A percentile compares a stretch with the other conserved stretches of the same genome.
These are phyloP conservation scores for Bombus cullumanus DNA, from an alignment of 1,140 invertebrate species.

Conservation along the genomic window DNA sequence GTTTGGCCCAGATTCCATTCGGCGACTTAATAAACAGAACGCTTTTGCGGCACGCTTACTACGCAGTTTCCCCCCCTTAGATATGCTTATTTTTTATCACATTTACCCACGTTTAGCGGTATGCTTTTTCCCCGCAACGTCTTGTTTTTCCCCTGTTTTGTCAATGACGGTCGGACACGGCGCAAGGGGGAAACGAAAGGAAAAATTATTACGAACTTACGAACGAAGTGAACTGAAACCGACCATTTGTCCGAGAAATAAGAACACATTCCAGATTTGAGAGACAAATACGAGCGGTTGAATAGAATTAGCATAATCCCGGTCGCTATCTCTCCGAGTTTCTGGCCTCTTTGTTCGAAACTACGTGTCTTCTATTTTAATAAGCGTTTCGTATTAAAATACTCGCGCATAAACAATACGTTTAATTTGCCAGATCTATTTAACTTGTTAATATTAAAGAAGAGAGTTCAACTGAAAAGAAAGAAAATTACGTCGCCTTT, in stretches of 20 bases:
- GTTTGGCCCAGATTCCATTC: slow-evolving; percentile 61
- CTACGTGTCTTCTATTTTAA: slow-evolving; percentile 36
- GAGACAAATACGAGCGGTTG: slow-evolving; percentile 38
- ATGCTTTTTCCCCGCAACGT: neutral
- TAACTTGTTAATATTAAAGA: neutral
- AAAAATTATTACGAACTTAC: neutral
- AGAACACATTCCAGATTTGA: neutral
- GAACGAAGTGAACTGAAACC: neutral
- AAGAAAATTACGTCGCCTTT: too few species aligned
- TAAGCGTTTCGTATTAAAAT: slow-evolving; percentile 36
- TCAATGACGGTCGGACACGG: neutral
- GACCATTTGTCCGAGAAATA: neutral
- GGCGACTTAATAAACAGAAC: slow-evolving; percentile 61
- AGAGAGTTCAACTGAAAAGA: too few species aligned
- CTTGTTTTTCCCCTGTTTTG: too few species aligned
- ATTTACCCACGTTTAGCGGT: neutral
- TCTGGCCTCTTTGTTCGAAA: slow-evolving; percentile 21
- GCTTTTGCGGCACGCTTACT: slow-evolving; percentile 49
- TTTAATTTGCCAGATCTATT: neutral
- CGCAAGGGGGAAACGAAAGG: too few species aligned
- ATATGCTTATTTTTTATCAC: slow-evolving; percentile 59
- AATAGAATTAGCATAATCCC: slow-evolving; percentile 61
- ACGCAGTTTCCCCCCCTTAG: slow-evolving; percentile 44
- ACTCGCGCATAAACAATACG: neutral
- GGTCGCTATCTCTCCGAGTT: slow-evolving; percentile 33